These are phyloP conservation scores for Zaprionus capensis DNA, from an alignment of 1,140 invertebrate genomes.

Conservation along the genomic window DNA sequence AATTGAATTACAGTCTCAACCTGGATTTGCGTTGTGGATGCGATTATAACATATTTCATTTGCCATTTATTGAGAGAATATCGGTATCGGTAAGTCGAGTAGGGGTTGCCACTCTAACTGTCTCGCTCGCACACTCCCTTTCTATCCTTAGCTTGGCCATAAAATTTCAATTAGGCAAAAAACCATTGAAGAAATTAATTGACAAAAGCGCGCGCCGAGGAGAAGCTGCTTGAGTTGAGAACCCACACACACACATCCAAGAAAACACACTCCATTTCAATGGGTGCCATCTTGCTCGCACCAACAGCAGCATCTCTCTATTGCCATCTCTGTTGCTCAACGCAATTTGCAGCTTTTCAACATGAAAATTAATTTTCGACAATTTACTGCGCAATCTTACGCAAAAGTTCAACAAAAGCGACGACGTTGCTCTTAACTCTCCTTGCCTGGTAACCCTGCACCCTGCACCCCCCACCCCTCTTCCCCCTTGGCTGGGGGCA, in stretches of 20 bases:
- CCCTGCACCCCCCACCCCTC: neutral
- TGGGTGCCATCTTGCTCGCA: neutral
- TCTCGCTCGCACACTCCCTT: neutral
- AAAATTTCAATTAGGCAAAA: constrained; percentile 82
- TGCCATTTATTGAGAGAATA: constrained; percentile 1
- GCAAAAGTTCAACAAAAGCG: constrained; percentile 82
- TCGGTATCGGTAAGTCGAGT: neutral
- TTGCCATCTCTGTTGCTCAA: constrained; percentile 31
- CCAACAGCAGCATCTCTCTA: constrained; percentile 1
- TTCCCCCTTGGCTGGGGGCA: neutral
- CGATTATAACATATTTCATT: constrained; percentile 43
- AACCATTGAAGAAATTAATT: constrained; percentile 82
- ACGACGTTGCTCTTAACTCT: constrained; percentile 48
- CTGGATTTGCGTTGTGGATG: constrained; percentile 35
- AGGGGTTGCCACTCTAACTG: neutral
- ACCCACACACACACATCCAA: constrained; percentile 24
- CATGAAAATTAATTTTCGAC: constrained; percentile 83
- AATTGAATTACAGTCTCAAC: constrained; percentile 63
- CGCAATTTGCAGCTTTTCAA: constrained; percentile 80
- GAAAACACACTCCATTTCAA: constrained; percentile 2
- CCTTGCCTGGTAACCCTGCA: neutral
- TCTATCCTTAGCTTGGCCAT: constrained; percentile 49
- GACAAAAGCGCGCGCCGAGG: constrained; percentile 53
- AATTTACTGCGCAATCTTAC: constrained; percentile 83
- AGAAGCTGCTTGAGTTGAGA: neutral